A percentile compares a stretch with the other conserved stretches of the same genome.
Evolutionary conservation across 2,888 invertebrate genomes (phyloP).

Genomic region (Nymphalis c-album): DNA sequence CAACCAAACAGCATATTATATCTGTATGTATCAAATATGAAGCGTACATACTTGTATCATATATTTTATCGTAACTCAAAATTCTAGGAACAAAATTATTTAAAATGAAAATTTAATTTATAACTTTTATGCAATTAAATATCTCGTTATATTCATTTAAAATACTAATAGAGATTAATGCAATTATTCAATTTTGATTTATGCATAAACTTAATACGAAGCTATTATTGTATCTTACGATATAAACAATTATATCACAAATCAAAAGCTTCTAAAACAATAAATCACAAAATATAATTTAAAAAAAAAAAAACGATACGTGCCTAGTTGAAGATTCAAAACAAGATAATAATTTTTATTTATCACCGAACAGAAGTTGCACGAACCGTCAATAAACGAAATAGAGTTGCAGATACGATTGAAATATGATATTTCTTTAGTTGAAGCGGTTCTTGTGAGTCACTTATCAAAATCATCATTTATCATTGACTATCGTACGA

Average conservation of each 20-base stretch:
- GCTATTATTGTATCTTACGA: too few species aligned
- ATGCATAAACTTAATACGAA: too few species aligned
- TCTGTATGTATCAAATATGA: background rate
- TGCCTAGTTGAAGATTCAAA: constrained; percentile 29
- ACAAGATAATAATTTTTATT: constrained; percentile 39
- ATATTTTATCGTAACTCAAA: too few species aligned
- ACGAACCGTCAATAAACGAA: constrained; percentile 47
- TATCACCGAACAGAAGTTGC: constrained; percentile 45
- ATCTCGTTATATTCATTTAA: too few species aligned
- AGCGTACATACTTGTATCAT: background rate
- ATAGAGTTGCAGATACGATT: constrained; percentile 50
- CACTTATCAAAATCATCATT: constrained; percentile 60
- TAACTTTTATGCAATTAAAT: too few species aligned
- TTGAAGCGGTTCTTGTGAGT: constrained; percentile 49
- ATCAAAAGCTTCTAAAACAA: constrained; percentile 12
- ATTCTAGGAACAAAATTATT: background rate
- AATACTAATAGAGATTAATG: too few species aligned
- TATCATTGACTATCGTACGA: constrained; percentile 69
- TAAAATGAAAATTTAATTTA: too few species aligned
- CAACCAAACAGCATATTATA: too few species aligned
- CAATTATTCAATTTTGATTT: too few species aligned
- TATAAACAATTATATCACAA: background rate
- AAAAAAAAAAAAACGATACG: constrained; percentile 17
- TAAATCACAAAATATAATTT: constrained; percentile 14
- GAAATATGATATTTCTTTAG: constrained; percentile 57